Percentiles rank a stretch among this genome's conserved stretches.
These are phyloP conservation scores for Phylloscopus collybita DNA, from an alignment of 2,797 vertebrate species.

Conservation along the genomic window DNA sequence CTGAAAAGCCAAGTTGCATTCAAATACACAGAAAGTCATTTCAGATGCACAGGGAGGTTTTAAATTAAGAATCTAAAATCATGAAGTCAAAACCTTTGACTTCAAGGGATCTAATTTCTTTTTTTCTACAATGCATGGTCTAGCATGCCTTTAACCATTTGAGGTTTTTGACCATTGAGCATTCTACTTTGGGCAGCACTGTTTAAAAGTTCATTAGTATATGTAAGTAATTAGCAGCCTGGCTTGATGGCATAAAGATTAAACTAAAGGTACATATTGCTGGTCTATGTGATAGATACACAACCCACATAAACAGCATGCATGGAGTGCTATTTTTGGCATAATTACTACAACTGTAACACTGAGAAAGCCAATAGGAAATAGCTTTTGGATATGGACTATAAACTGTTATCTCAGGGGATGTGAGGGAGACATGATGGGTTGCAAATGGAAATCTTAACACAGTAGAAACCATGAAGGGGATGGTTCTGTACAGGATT, in stretches of 20 bases:
- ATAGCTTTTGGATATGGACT: neutral
- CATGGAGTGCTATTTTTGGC: neutral
- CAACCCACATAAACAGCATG: neutral
- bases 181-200: neutral
- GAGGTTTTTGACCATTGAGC: no score
- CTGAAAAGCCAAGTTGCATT: neutral
- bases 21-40: neutral
- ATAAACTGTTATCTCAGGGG: neutral
- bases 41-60: neutral
- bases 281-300: neutral
- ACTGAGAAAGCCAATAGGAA: neutral
- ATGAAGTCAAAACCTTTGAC: neutral
- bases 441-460: neutral
- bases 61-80: neutral
- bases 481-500: neutral
- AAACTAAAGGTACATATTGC: neutral
- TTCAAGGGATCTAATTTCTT: neutral
- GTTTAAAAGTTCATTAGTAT: neutral
- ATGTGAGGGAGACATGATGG: neutral
- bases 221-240: neutral
- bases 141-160: neutral
- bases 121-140: neutral
- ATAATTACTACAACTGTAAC: neutral
- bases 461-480: neutral
- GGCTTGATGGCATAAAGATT: neutral